Conservation (phyloP, 2,888 invertebrate species). For the Carpatolechia fugitivella region DNA sequence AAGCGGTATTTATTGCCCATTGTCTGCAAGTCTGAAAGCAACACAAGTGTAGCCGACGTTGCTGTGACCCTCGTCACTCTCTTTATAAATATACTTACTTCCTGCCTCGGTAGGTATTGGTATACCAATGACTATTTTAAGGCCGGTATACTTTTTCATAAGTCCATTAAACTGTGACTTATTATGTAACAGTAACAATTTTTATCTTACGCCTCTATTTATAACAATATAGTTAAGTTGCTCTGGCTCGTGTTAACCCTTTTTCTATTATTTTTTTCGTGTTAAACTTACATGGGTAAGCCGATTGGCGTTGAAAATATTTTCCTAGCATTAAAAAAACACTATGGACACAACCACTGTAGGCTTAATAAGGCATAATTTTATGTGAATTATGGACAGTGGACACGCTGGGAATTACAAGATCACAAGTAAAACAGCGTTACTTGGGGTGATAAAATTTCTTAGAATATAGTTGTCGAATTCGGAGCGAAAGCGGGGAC, state of each 20-base stretch:
- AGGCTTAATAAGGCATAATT: too few relatives aligned
- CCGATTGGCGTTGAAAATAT: too few relatives aligned
- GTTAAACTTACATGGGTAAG: too few relatives aligned
- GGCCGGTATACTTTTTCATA: not conserved
- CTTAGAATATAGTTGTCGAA: not conserved
- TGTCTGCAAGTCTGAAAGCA: slow-evolving; percentile 27
- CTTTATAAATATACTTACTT: slow-evolving; percentile 40
- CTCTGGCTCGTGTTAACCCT: not conserved
- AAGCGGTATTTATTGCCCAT: slow-evolving; percentile 19
- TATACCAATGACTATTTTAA: slow-evolving; percentile 5
- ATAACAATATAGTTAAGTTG: slow-evolving; percentile 1
- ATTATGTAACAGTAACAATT: not conserved
- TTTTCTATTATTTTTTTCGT: too few relatives aligned
- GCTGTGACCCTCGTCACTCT: slow-evolving; percentile 58
- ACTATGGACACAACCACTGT: too few relatives aligned
- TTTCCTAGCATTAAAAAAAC: too few relatives aligned
- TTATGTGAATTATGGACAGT: too few relatives aligned
- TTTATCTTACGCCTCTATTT: not conserved
- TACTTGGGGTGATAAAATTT: slow-evolving; percentile 5
- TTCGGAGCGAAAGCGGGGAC: not conserved
- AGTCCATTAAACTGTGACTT: slow-evolving; percentile 1
- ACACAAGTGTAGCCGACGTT: slow-evolving; percentile 52
- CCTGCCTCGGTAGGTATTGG: not conserved
- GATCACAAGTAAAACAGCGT: too few relatives aligned
- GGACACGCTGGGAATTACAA: too few relatives aligned